Conservation (phyloP, 2,797 vertebrate genomes). For the Macroramphosus scolopax region DNA sequence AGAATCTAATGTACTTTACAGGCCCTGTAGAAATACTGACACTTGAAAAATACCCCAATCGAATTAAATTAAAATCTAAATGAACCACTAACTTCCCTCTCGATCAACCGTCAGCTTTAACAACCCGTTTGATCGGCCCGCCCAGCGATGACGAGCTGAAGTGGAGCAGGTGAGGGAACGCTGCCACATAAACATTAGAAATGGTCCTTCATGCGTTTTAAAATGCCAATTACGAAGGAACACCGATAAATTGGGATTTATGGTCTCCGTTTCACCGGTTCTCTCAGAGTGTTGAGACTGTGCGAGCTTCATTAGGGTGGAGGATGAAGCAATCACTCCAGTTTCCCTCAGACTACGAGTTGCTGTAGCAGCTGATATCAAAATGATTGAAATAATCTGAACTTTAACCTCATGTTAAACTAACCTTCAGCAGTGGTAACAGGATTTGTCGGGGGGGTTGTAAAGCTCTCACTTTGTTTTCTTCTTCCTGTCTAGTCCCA, state of each 20-base stretch:
- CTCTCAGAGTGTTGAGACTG: background rate
- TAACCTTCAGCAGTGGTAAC: no score
- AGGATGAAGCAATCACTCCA: slow-evolving; percentile 7
- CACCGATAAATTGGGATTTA: slow-evolving; percentile 5
- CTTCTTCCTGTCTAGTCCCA: no score
- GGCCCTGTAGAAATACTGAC: background rate
- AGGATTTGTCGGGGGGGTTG: no score
- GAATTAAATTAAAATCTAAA: background rate
- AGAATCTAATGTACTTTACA: background rate
- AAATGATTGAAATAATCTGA: no score
- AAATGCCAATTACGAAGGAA: slow-evolving; percentile 1
- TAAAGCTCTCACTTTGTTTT: no score
- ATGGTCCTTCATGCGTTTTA: background rate
- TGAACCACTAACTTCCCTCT: background rate
- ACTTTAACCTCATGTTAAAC: no score
- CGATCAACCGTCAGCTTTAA: background rate
- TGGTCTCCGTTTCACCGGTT: background rate
- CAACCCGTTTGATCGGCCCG: background rate
- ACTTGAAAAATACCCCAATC: background rate
- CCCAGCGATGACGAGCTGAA: background rate
- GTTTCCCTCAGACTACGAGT: background rate
- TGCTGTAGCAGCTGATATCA: background rate
- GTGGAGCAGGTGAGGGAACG: background rate
- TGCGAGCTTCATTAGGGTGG: background rate
- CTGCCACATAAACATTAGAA: slow-evolving; percentile 8